Base-by-base conservation (phyloP, 2,888 invertebrate genomes). In the Stramonita haemastoma region DNA sequence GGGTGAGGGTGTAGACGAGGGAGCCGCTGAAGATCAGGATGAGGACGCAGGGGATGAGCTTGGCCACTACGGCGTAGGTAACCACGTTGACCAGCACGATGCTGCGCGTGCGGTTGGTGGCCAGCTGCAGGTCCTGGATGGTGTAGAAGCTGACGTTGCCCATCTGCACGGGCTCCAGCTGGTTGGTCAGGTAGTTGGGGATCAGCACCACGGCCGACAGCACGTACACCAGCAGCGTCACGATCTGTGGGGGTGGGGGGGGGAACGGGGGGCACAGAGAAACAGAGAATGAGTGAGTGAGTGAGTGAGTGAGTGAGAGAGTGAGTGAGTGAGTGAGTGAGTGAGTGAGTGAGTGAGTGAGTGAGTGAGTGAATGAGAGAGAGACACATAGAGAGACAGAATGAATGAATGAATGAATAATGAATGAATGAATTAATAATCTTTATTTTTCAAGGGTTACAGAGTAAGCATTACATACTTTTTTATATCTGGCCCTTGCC, bases 11-110 rank as follows among this genome's bases (percentile, higher is more conserved):
- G 86, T 95, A 93, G 29, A 96, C 92, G n/a, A 96, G 92, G 79
- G 95, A 95, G 13, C 94, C 94, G 81, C 96, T 96, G 91, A 96
- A 96, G 32, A 98, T 97, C 0, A 98, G 98, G 91, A 99, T 96
- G 0, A 98, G 97, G 90, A 98, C 97, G 95, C 99, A 98, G 2
- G 99, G 99, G 92, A 98, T 97, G 90, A 99, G 96, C 96, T 99
- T 99, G 92, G 98, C 97, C 91, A 91, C 60, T 11, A 98, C 98
- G 96, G 98, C 98, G 91, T 95, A 95, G 0, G 93, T 92, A 29
- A 95, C 88, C 29, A 93, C 93, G 86, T 94, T 94, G 17, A 92
- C 91, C 46, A 95, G 89, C 6, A 93, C 93, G 73, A 94, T 89
- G 19, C 91, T 91, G 34, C 93, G 91, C 0, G 93, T 93, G 26